phyloP scores from a whole-genome alignment of 2,888 invertebrate species.

The Polyommatus iphigenia region DNA sequence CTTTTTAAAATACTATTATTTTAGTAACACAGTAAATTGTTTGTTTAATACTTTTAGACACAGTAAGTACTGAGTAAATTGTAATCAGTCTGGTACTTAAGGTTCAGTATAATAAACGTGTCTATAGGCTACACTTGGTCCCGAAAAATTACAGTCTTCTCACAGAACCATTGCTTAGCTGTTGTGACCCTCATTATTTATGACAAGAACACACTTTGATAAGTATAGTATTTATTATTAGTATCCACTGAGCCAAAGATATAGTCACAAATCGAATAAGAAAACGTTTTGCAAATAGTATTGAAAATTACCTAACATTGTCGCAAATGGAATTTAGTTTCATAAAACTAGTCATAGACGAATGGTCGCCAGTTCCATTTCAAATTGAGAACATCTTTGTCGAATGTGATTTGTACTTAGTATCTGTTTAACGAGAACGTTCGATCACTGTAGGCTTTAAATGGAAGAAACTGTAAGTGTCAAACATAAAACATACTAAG shows the following conservation, averaged over 20 bases:
- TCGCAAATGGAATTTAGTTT: neutral
- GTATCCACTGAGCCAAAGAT: no score
- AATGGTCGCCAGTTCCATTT: conserved; percentile 15
- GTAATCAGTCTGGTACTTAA: no score
- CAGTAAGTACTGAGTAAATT: neutral
- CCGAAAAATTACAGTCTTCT: no score
- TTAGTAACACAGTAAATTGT: no score
- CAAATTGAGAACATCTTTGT: conserved; percentile 32
- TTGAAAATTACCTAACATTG: neutral
- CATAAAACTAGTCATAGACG: conserved; percentile 3
- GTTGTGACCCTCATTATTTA: no score
- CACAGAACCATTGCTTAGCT: no score
- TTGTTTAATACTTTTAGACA: neutral
- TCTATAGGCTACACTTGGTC: no score
- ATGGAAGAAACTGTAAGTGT: neutral
- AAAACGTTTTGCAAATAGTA: neutral
- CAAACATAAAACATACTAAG: conserved; percentile 6
- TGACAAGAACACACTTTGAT: no score
- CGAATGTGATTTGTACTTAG: conserved; percentile 31
- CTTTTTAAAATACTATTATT: no score
- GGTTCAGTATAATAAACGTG: no score
- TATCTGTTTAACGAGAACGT: conserved; percentile 18
- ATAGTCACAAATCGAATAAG: neutral
- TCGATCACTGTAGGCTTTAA: conserved; percentile 18
- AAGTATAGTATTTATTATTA: no score